Base-by-base conservation (phyloP, 2,888 invertebrate genomes). In the Athalia rosae region DNA sequence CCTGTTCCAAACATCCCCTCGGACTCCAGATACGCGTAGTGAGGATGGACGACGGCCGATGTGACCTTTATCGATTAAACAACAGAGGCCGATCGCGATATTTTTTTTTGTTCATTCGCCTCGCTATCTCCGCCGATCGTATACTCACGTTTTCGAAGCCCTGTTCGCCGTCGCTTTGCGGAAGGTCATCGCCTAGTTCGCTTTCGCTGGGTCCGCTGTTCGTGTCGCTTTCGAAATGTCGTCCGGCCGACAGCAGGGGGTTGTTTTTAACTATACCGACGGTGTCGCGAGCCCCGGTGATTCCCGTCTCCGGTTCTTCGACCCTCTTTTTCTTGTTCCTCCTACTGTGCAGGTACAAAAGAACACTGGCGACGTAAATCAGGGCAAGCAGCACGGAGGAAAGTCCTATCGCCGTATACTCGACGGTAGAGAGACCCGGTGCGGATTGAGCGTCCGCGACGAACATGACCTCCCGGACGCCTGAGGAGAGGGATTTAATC, bases 281-380 rank as follows among this genome's bases (percentile, higher is more conserved):
- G 82, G 94, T 94, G 80, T 93, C 93, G 67, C 86, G 81, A 13
- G 83, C 82, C 11, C 83, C 81, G n/a, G 86, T 82, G 86, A 91
- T 86, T 87, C 90, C 82, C 7, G 84, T 78, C 82, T 90, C 90
- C 58, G 88, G 85, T 43, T 86, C 88, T 59, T 85, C 86, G 41
- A 79, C 77, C 77, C 80, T 79, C 77, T 86, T 86, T 45, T 85
- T 81, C 82, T 93, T 92, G 59, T 93, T 91, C 89, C 93, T 95
- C 84, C 95, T 92, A 81, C 96, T 93, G 87, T 96, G 95, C 64
- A 97, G 89, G 87, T 96, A 97, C 11, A 97, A 92, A 79, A 96
- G 95, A 41, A 97, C 95, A 4, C 96, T 96, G 0, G 96, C 95
- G 15, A 97, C 95, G 89, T 97, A 97, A 83, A 97, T 95, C 50